A percentile compares a stretch with the other conserved stretches of the same genome.
phyloP scores from a whole-genome alignment of 2,797 vertebrate genomes.

The Apogon hyalosoma region DNA sequence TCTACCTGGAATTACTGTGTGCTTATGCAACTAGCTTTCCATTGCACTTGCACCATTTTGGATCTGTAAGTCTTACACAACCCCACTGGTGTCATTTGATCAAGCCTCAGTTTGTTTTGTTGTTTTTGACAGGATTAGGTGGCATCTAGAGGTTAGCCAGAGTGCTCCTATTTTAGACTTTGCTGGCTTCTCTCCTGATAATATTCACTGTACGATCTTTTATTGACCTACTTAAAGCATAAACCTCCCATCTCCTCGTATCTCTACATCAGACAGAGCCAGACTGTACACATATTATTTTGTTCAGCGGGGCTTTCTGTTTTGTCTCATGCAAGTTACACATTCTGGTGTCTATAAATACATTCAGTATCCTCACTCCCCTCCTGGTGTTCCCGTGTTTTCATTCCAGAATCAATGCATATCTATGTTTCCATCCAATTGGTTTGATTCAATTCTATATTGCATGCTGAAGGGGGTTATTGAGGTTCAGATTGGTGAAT shows the following conservation, averaged over 20 bases:
- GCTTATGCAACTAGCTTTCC: constrained; percentile 71
- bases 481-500: constrained; percentile 34
- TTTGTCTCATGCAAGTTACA: constrained; percentile 40
- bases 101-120: constrained; percentile 20
- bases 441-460: constrained; percentile 49
- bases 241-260: constrained; percentile 8
- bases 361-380: constrained; percentile 56
- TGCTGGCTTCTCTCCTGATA: constrained; percentile 27
- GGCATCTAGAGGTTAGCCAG: constrained; percentile 44
- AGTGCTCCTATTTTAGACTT: constrained; percentile 50
- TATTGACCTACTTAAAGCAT: constrained; percentile 62
- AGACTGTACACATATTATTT: constrained; percentile 29
- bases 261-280: neutral
- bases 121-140: constrained; percentile 51
- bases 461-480: constrained; percentile 49
- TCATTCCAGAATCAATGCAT: constrained; percentile 79
- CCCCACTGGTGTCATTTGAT: constrained; percentile 15
- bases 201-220: constrained; percentile 49
- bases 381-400: constrained; percentile 40
- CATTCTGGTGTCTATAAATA: constrained; percentile 64
- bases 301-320: constrained; percentile 42
- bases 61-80: constrained; percentile 53
- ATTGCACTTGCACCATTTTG: constrained; percentile 32
- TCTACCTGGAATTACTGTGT: constrained; percentile 59
- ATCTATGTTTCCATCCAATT: constrained; percentile 74